These are phyloP conservation scores for Porites rus DNA, from an alignment of 92 coral and sea anemone species.

Conservation along the genomic window DNA sequence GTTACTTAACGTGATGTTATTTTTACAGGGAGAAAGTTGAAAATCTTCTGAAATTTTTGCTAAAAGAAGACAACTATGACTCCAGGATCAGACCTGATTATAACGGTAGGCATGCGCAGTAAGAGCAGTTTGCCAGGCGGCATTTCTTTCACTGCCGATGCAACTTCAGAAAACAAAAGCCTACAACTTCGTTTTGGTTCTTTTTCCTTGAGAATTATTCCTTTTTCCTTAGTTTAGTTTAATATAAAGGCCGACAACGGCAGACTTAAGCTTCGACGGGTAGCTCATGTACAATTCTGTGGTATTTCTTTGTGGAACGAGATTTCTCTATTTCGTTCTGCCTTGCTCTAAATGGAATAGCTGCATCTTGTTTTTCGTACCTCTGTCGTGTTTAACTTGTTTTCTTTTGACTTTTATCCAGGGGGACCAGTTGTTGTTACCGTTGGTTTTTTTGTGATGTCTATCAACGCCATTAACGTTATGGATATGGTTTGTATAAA, in stretches of 20 bases:
- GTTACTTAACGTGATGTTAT: neutral
- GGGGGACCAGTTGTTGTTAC: slow-evolving; percentile 64
- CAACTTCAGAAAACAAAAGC: too few relatives aligned
- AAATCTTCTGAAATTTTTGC: neutral
- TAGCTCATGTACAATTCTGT: too few relatives aligned
- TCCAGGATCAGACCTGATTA: slow-evolving; percentile 19
- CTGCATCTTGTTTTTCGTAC: too few relatives aligned
- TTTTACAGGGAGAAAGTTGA: slow-evolving; percentile 16
- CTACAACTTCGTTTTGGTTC: too few relatives aligned
- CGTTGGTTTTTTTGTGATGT: slow-evolving; percentile 61
- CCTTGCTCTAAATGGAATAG: too few relatives aligned
- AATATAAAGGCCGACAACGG: too few relatives aligned
- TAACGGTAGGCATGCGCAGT: neutral
- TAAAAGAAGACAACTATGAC: slow-evolving; percentile 24
- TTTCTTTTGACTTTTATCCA: slow-evolving; percentile 1
- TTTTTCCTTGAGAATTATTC: too few relatives aligned
- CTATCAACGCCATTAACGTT: slow-evolving; percentile 65
- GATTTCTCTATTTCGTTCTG: too few relatives aligned
- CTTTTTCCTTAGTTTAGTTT: too few relatives aligned
- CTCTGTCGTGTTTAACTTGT: neutral
- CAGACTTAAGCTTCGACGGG: too few relatives aligned
- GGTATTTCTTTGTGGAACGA: too few relatives aligned
- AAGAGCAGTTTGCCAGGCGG: neutral
- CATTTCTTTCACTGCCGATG: too few relatives aligned
- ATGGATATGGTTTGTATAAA: slow-evolving; percentile 60